Base-by-base conservation (phyloP, 2,113 vertebrate species). In the Paratilapia polleni region DNA sequence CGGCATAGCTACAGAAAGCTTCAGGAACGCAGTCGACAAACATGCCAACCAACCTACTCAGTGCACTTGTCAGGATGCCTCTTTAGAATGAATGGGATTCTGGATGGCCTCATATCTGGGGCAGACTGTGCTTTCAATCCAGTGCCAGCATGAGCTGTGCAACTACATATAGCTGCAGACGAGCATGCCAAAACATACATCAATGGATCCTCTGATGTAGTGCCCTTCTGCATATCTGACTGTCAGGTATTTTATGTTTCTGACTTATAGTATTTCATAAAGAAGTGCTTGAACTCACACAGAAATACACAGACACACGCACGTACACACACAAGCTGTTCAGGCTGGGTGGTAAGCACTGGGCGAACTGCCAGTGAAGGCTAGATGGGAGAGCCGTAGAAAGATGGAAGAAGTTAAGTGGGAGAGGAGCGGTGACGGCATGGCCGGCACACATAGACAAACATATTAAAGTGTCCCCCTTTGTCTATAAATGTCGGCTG, bases 381-480 rank as follows among this genome's bases (percentile, higher is more conserved):
- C 76, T 78, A 61, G 59, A 86, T 70, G 86, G 84, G 70, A 78
- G 77, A 63, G 77, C 54, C 34, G 66, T 1, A 77, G 81, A 82
- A 81, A 86, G 60, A 90, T 83, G 80, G 89, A 93, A 86, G 89
- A 84, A 89, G 91, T 88, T 87, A 82, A 92, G 80, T 81, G 22
- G 87, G 22, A 85, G 75, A 90, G 75, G 82, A 89, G 85, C 54
- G 59, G 88, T 74, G 92, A 92, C 82, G 88, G 89, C 81, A 90
- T 70, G 79, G 78, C 81, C 77, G 75, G 49, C 84, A 91, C 89
- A 78, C 90, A 93, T n/a, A 90, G 85, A 91, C 91, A 87, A 90
- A 86, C 82, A 84, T 75, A 94, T 91, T 93, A 93, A 93, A 91
- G 93, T 92, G 91, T 92, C 93, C 93, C 90, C 93, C 92, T 74